phyloP scores from a whole-genome alignment of 1,140 invertebrate species.

The Drosophila eugracilis region DNA sequence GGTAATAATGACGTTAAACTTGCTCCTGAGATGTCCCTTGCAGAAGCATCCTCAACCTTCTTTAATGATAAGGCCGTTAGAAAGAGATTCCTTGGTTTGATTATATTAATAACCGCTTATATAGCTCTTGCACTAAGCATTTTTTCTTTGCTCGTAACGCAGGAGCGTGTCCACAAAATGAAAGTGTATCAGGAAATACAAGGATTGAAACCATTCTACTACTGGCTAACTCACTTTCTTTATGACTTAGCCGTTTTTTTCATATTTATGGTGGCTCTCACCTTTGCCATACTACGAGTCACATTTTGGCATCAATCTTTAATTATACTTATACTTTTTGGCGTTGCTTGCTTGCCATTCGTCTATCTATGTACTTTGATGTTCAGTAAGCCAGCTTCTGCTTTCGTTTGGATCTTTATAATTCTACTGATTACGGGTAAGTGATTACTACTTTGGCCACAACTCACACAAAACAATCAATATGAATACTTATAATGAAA shows the following conservation, averaged over 20 bases:
- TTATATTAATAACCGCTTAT: background rate
- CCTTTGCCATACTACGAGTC: background rate
- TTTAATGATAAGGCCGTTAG: background rate
- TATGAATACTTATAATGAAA: no score
- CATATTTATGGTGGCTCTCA: background rate
- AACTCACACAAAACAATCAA: background rate
- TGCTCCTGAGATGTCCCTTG: background rate
- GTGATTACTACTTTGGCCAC: background rate
- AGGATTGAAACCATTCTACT: background rate
- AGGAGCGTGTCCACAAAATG: constrained; percentile 1
- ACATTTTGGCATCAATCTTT: background rate
- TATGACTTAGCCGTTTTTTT: constrained; percentile 13
- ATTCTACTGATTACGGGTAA: background rate
- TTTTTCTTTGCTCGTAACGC: constrained; percentile 2
- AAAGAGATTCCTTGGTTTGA: background rate
- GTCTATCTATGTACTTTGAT: constrained; percentile 6
- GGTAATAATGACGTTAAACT: background rate
- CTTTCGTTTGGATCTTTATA: background rate
- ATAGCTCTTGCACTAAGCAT: constrained; percentile 1
- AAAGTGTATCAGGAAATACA: constrained; percentile 12
- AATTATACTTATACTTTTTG: constrained; percentile 5
- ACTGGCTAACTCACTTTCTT: constrained; percentile 13
- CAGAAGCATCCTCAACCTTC: background rate
- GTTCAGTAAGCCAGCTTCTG: background rate
- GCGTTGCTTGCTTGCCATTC: constrained; percentile 12